These are phyloP conservation scores for Delia radicum DNA, from an alignment of 1,140 invertebrate species.

Conservation along the genomic window DNA sequence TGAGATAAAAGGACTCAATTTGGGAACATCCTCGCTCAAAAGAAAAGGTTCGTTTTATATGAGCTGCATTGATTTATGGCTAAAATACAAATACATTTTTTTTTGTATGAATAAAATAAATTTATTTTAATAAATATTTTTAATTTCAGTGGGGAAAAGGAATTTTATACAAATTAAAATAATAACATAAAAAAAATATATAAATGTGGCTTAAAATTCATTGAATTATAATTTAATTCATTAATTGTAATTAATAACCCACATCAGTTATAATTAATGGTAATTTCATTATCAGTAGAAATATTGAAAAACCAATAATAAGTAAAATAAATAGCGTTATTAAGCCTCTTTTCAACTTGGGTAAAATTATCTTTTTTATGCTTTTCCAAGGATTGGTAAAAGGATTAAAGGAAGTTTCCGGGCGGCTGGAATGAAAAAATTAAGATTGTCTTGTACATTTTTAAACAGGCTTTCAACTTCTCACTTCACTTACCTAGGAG, in stretches of 20 bases:
- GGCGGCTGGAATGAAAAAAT: constrained; percentile 56
- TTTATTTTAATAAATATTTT: no score
- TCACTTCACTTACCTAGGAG: constrained; percentile 62
- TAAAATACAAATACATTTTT: no score
- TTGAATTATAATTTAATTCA: no score
- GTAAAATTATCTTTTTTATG: constrained; percentile 59
- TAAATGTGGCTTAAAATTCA: no score
- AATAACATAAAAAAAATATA: no score
- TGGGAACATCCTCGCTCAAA: no score
- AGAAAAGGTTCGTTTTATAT: no score
- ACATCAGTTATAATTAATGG: constrained; percentile 28
- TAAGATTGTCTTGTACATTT: background rate
- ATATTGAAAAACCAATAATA: constrained; percentile 23
- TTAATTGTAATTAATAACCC: background rate
- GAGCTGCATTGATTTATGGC: no score
- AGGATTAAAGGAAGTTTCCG: constrained; percentile 65
- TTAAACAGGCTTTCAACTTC: background rate
- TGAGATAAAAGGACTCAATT: no score
- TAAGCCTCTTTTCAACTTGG: constrained; percentile 55
- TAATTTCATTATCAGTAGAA: constrained; percentile 32
- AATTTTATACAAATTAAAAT: no score
- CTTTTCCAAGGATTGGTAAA: constrained; percentile 63
- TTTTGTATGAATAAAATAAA: no score
- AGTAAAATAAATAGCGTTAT: constrained; percentile 24
- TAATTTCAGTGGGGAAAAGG: no score